phyloP scores from a whole-genome alignment of 2,797 vertebrate species.

The Sebastolobus altivelis region DNA sequence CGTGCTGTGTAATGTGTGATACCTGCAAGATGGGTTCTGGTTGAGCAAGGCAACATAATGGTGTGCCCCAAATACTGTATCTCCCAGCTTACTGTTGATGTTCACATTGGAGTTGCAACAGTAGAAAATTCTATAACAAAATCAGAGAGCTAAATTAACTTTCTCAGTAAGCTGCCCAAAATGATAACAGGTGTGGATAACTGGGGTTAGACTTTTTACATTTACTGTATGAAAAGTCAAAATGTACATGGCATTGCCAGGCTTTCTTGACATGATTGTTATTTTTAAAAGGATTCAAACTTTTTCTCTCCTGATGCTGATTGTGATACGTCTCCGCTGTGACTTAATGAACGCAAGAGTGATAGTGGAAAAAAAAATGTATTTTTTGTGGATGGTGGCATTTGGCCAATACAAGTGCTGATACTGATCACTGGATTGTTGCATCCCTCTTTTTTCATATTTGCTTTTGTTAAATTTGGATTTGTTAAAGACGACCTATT shows the following conservation, averaged over 20 bases:
- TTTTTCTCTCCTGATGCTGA: neutral
- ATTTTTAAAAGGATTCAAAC: neutral
- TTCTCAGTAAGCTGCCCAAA: neutral
- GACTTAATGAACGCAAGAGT: neutral
- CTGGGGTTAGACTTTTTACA: neutral
- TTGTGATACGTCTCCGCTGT: neutral
- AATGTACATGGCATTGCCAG: neutral
- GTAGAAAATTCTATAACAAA: neutral
- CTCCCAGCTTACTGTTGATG: conserved; percentile 14
- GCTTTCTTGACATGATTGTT: neutral
- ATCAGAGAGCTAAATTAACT: neutral
- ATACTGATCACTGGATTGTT: neutral
- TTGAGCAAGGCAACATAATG: neutral
- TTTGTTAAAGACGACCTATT: neutral
- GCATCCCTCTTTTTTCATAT: neutral
- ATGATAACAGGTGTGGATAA: neutral
- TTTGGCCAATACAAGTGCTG: neutral
- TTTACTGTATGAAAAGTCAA: neutral
- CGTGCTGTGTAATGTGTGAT: neutral
- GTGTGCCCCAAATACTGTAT: neutral
- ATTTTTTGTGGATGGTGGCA: neutral
- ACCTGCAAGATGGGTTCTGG: neutral
- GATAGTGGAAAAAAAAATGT: neutral
- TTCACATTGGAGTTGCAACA: neutral
- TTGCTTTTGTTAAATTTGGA: neutral